Evolutionary conservation across 2,797 vertebrate genomes (phyloP), one percentile per base, ranked within the genome.

Genomic region (Channallabes apus): DNA sequence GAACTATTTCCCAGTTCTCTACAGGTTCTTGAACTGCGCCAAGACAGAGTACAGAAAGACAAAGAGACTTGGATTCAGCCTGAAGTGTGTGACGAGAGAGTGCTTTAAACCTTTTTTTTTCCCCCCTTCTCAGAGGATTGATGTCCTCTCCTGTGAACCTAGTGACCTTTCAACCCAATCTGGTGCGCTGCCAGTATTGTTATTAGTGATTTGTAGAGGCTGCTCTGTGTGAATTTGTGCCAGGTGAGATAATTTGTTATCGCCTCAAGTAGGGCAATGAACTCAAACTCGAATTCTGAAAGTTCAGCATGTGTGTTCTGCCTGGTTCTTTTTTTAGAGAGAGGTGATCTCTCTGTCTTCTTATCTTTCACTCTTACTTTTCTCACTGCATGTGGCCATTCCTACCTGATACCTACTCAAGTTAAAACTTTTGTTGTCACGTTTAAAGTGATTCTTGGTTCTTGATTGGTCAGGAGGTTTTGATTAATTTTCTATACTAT

Each of bases 121-220:
- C 0, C 41, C 75, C 61, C 41, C 38, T 84, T 29, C 71, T 73
- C 38, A 6, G 35, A 65, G 71, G 83, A 86, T 65, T 82, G 61
- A 72, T 85, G 68, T 82, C 62, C 72, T 83, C 79, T 82, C 24
- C 41, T 86, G 56, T 88, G 72, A 86, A 88, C 86, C 82, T 65
- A 62, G 67, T 84, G 83, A 88, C 87, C 7, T 85, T 85, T 75
- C 29, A 62, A 35, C 20, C 54, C 54, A 62, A 59, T 76, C 82
- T 88, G 86, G 84, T 65, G 82, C 12, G 77, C 17, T 84, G 84
- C 51, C 80, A 88, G 61, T 62, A 15, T 80, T 85, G 80, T 59
- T 85, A 77, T 87, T 24, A 54, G 29, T 82, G 54, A 77, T 71
- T 78, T 86, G 85, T 12, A 12, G 51, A 6, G 71, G 80, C 62